Evolutionary conservation across 2,113 vertebrate genomes (phyloP).

Genomic region (Prionailurus bengalensis): DNA sequence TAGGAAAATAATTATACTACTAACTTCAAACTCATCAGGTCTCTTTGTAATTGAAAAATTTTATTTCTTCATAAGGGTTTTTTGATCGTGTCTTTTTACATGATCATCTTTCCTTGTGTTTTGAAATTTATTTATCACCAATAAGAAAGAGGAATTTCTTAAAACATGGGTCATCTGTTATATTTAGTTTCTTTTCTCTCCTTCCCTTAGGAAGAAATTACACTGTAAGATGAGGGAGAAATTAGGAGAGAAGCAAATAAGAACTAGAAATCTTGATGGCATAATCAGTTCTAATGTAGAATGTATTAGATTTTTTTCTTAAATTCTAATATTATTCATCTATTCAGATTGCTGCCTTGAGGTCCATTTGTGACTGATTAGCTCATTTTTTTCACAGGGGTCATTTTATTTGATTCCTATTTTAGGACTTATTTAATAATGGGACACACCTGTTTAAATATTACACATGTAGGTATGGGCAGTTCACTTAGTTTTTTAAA

Average conservation of each 20-base stretch:
- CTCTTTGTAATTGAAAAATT: not conserved
- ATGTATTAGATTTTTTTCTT: not conserved
- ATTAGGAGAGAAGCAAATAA: constrained; percentile 39
- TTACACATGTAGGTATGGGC: not conserved
- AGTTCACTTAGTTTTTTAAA: constrained; percentile 6
- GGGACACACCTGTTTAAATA: not conserved
- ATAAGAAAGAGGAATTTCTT: constrained; percentile 6
- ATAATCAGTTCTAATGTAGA: constrained; percentile 15
- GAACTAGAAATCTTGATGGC: constrained; percentile 20
- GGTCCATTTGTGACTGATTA: constrained; percentile 18
- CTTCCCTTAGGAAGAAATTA: not conserved
- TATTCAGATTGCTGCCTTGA: constrained; percentile 9
- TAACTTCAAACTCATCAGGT: not conserved
- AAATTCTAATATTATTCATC: constrained; percentile 33
- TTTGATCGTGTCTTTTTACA: constrained; percentile 11
- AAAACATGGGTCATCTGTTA: not conserved
- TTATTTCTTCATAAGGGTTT: not conserved
- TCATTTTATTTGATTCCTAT: constrained; percentile 60
- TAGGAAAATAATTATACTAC: not conserved
- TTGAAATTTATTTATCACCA: not conserved
- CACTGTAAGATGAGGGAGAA: constrained; percentile 11
- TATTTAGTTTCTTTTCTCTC: constrained; percentile 21
- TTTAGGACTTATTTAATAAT: constrained; percentile 39
- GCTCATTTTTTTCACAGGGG: not conserved
- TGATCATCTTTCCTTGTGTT: not conserved